Evolutionary conservation across 2,888 invertebrate genomes (phyloP).

Genomic region (Caenorhabditis sp.): DNA sequence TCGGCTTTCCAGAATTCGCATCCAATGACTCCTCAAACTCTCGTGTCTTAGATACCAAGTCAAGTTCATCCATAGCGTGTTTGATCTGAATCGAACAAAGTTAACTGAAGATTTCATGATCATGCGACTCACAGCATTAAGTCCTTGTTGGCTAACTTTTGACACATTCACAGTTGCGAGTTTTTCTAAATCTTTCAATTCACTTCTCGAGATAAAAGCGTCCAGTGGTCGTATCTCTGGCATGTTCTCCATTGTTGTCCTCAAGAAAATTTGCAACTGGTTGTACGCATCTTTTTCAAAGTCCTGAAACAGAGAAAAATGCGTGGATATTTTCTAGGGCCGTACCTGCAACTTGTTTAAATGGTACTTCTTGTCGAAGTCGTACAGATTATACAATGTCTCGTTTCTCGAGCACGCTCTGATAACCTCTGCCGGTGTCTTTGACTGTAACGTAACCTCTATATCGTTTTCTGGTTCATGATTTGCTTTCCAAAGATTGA

Average conservation of each 20-base stretch:
- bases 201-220: conserved; percentile 60
- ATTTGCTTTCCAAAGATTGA: conserved; percentile 71
- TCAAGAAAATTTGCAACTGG: conserved; percentile 67
- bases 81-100: conserved; percentile 57
- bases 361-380: conserved; percentile 80
- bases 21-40: conserved; percentile 71
- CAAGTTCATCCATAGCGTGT: conserved; percentile 70
- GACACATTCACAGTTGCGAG: conserved; percentile 72
- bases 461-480: conserved; percentile 61
- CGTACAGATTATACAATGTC: conserved; percentile 81
- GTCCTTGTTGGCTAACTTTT: conserved; percentile 64
- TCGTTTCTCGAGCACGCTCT: conserved; percentile 78
- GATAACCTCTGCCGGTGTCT: conserved; percentile 76
- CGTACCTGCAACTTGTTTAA: conserved; percentile 72
- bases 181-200: conserved; percentile 66
- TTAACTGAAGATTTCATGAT: background rate
- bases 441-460: conserved; percentile 65
- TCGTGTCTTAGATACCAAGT: conserved; percentile 66
- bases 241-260: conserved; percentile 64
- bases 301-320: conserved; percentile 57
- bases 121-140: conserved; percentile 65
- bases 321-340: too few species aligned
- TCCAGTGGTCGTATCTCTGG: conserved; percentile 65
- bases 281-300: conserved; percentile 70
- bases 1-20: conserved; percentile 67